Evolutionary conservation across 2,113 vertebrate species (phyloP), one percentile per base, ranked within the genome.

Genomic region (Pogonocichla stellata): DNA sequence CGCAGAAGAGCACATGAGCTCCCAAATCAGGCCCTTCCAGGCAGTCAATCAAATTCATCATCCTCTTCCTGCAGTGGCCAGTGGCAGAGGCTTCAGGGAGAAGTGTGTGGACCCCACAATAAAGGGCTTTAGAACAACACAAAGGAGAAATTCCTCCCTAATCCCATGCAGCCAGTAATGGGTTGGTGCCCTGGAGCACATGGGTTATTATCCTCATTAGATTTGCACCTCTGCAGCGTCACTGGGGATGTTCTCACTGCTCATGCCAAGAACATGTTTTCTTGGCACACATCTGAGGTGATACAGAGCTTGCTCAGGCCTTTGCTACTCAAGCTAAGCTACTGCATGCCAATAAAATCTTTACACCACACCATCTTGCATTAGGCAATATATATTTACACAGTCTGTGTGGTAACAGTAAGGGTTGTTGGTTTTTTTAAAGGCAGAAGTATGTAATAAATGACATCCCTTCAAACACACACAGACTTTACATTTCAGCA

Each of bases 371-470:
- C 91, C 79, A 61, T 74, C 80, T 62, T 69, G 81, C 40, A 72
- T 95, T 88, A 89, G 73, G 88, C 88, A 89, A 91, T 78, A 91
- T 88, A 62, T 92, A 88, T 92, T 95, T 95, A 81, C 75, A 78
- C 70, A 92, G 88, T 87, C 91, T 96, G 88, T 97, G 95, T 95
- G 92, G 93, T 93, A 96, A 96, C 77, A 95, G 70, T 80, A 91
- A 78, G 88, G 66, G 71, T 83, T 83, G 40, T 53, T 66, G 43
- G 50, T 71, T 95, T 95, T 95, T 86, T 51, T 58, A 77, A 92
- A 96, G 87, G 95, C 92, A 95, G 80, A 96, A 88, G 83, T 93
- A 92, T 94, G 88, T 95, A 96, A 95, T 94, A 94, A 96, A 95
- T 93, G 93, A 95, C 88, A 96, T 95, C 94, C 95, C 93, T 96